Base-by-base conservation (phyloP, 2,113 vertebrate genomes). In the Benitochromis conjunctus region DNA sequence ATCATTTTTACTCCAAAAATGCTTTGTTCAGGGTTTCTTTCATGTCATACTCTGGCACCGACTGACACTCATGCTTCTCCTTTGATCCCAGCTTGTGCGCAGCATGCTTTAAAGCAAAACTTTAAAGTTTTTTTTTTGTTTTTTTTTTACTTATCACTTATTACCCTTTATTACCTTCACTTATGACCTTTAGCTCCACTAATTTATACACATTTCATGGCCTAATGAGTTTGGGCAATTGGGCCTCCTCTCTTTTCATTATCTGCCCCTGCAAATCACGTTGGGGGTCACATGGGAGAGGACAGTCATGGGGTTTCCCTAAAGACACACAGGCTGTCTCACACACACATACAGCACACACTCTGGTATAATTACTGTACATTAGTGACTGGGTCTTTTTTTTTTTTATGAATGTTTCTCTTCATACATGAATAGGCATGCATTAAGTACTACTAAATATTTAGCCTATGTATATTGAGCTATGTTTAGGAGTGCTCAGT, bases 261-360 rank as follows among this genome's bases (percentile, higher is more conserved):
- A 34, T 86, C 21, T 41, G 77, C 58, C 34, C 38, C 55, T 64
- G 58, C n/a, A 60, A 86, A 86, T 95, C 92, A 86, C 90, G 92
- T 89, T 76, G 71, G 92, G 64, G 83, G 81, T 93, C 92, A 95
- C 83, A 88, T 92, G 95, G 79, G 64, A 89, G 85, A 87, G 51
- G 87, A 79, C 62, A 80, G 93, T 94, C 94, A 95, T 92, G 86
- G 93, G 94, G 92, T 79, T 82, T 74, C 9, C 69, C 55, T 16
- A 60, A 55, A 89, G 10, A 89, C 34, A 89, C 48, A 38, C 51
- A 51, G 38, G 69, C n/a, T 41, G 55, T 41, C 16, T 51, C 24
- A 19, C 76, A 83, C 2, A 9, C 53, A 48, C 66, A 69, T n/a
- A 83, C 46, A 60, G 18, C 36, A 69, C 16, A 55, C n/a, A 83